These are phyloP conservation scores for Hystrix brachyura DNA, from an alignment of 2,113 vertebrate genomes.

Conservation along the genomic window DNA sequence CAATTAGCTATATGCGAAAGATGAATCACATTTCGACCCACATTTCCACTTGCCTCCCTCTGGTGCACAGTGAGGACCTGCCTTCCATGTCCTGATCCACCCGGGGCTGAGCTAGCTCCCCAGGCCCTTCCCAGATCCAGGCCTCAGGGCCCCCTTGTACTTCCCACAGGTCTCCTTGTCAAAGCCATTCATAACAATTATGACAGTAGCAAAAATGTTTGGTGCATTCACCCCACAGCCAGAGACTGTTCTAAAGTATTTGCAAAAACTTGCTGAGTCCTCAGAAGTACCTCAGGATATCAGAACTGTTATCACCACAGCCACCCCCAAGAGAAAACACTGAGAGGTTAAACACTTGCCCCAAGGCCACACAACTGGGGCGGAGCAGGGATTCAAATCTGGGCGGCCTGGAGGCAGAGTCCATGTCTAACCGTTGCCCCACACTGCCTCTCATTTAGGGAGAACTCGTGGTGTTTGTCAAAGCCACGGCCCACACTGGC, in stretches of 20 bases:
- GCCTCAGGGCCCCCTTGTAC: background rate
- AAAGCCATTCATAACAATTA: background rate
- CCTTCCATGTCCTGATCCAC: background rate
- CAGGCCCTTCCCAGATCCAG: background rate
- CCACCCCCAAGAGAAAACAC: background rate
- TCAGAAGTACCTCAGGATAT: background rate
- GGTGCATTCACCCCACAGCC: fast-evolving
- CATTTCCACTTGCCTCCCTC: background rate
- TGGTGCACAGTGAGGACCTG: fast-evolving
- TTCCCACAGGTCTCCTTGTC: background rate
- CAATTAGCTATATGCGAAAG: background rate
- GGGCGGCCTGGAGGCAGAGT: background rate
- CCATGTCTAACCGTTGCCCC: background rate
- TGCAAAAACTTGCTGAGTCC: background rate
- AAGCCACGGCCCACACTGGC: fast-evolving
- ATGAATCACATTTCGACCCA: background rate
- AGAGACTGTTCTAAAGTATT: background rate
- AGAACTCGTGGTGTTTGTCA: fast-evolving
- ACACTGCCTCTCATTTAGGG: fast-evolving
- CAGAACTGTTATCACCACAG: background rate
- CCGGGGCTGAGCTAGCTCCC: background rate
- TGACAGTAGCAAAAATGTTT: fast-evolving
- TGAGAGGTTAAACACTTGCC: background rate
- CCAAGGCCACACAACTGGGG: background rate
- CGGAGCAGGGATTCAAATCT: background rate